Base-by-base conservation (phyloP, 1,140 invertebrate species). In the Leucophenga varia region DNA sequence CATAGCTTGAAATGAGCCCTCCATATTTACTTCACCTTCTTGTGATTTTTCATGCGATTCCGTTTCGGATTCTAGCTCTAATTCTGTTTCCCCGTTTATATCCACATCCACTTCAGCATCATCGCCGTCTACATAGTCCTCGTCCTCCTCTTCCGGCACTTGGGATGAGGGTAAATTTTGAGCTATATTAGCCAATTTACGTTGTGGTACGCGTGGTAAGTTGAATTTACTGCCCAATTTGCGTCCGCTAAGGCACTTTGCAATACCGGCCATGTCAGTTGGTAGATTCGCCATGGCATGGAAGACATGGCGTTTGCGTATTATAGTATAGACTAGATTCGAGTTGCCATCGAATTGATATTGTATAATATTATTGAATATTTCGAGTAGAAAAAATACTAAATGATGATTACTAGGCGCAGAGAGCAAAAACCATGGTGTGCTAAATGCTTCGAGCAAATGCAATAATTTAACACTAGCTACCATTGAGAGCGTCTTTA, bases 341-440 rank as follows among this genome's bases (percentile, higher is more conserved):
- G 94, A 94, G 76, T 99, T 99, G 1, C 96, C 97, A 81, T 99
- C 97, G 79, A 99, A 99, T 76, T 99, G 97, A 76, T 99, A 99
- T 79, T 99, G 97, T 60, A 99, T 98, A 55, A 99, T 97, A 73
- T 99, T 99, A 76, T 99, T 99, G 77, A 99, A 98, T 63, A 98
- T 96, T 82, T 99, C 97, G 21, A 99, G 80, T 17, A 99, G 79
- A 77, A 98, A 99, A 78, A 99, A 99, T 1, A 99, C 93, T 37
- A 99, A 81, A 79, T 99, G 95, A 79, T 99, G 95, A 79, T 98
- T 97, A 18, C 91, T 91, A 1, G 94, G 90, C 7, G 90, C 89
- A 4, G 94, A 95, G 75, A 97, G 97, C 54, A 99, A 80, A 79
- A 99, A 99, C 95, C 96, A 99, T 0, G 96, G 95, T 3, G 96